These are phyloP conservation scores for Gallirallus australis DNA, from an alignment of 2,797 vertebrate species.

Conservation along the genomic window DNA sequence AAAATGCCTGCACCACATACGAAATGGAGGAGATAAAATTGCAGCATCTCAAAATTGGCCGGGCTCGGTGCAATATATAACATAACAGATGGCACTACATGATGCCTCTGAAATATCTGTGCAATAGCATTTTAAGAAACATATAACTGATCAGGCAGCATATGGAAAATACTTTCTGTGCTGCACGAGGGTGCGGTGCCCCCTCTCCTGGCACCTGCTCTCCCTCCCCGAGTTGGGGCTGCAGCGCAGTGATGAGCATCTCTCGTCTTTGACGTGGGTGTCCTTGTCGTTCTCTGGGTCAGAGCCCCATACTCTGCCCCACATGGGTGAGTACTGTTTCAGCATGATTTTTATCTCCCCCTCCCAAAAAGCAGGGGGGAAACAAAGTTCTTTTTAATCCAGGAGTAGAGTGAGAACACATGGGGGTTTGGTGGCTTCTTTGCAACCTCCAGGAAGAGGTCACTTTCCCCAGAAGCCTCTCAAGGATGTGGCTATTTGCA, in stretches of 20 bases:
- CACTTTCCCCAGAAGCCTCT: not conserved
- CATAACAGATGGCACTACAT: conserved; percentile 81
- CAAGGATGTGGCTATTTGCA: not conserved
- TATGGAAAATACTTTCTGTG: conserved; percentile 66
- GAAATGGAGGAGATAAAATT: conserved; percentile 82
- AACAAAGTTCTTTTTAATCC: not conserved
- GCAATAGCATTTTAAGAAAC: conserved; percentile 69
- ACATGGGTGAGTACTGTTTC: not conserved
- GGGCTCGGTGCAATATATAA: conserved; percentile 78
- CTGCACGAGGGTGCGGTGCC: conserved; percentile 25
- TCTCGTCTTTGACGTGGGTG: not conserved
- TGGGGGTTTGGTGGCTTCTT: not conserved
- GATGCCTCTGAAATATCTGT: conserved; percentile 76
- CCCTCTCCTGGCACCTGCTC: conserved; percentile 55
- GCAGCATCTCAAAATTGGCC: conserved; percentile 78
- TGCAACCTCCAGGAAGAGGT: not conserved
- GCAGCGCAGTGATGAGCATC: not conserved
- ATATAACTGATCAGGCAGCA: conserved; percentile 70
- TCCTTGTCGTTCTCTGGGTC: not conserved
- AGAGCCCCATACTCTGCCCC: not conserved
- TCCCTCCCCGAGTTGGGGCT: conserved; percentile 1
- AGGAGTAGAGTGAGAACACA: not conserved
- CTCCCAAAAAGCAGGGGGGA: too few species aligned
- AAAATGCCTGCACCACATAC: conserved; percentile 76
- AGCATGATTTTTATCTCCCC: fast-evolving